Percentiles rank a stretch among this genome's conserved stretches.
These are phyloP conservation scores for Galbula dea DNA, from an alignment of 2,113 vertebrate species.

Conservation along the genomic window DNA sequence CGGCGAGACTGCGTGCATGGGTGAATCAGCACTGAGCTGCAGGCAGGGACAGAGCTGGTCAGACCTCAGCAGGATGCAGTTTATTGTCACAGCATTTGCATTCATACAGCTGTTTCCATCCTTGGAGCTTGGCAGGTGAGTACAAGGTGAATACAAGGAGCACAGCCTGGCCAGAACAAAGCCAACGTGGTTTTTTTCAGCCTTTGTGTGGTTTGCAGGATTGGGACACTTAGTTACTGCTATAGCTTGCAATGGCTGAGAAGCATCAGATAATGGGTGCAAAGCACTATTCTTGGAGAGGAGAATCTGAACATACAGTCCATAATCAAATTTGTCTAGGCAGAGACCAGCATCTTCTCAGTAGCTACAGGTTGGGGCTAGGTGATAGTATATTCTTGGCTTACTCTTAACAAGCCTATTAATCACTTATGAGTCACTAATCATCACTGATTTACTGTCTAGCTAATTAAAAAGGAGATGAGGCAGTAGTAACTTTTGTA, in stretches of 20 bases:
- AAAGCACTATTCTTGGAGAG: background rate
- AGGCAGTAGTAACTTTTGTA: background rate
- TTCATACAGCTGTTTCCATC: background rate
- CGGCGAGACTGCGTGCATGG: rapidly evolving
- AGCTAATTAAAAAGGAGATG: background rate
- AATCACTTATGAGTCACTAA: background rate
- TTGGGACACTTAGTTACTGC: background rate
- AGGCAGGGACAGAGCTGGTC: background rate
- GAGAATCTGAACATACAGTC: background rate
- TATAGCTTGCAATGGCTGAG: background rate
- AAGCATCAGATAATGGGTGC: background rate
- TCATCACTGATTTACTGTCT: background rate
- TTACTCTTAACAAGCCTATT: background rate
- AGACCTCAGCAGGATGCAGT: background rate
- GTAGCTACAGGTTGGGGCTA: background rate
- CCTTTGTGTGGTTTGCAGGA: background rate
- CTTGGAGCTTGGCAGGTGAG: background rate
- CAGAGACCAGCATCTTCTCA: background rate
- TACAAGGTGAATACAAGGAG: background rate
- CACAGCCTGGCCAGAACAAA: background rate
- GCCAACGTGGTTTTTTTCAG: background rate
- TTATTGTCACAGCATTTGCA: background rate
- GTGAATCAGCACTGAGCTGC: background rate
- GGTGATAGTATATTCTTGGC: background rate
- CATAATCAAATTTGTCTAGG: background rate